Evolutionary conservation across 2,113 vertebrate species (phyloP).

Genomic region (Psammodynastes pulverulentus): DNA sequence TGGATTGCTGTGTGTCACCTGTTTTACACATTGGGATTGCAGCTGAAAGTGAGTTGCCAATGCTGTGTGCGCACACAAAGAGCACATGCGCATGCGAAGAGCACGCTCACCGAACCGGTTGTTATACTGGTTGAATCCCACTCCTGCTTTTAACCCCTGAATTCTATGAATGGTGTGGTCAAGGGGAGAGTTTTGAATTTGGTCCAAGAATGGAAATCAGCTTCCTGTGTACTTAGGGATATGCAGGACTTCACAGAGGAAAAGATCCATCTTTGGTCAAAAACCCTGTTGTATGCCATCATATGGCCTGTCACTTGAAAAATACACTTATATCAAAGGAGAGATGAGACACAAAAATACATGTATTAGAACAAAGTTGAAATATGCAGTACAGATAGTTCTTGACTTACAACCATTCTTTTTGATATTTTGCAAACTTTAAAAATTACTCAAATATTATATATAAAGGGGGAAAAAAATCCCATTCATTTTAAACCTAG

Average conservation of each 20-base stretch:
- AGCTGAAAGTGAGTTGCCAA: no score
- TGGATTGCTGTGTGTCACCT: no score
- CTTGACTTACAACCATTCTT: not conserved
- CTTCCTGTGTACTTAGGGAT: not conserved
- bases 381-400: not conserved
- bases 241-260: not conserved
- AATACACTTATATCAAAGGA: not conserved
- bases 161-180: not conserved
- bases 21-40: no score
- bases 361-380: not conserved
- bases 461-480: no score
- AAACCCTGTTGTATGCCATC: not conserved
- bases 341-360: not conserved
- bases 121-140: no score
- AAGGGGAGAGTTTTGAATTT: not conserved
- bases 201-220: not conserved
- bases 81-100: no score
- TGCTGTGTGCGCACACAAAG: no score
- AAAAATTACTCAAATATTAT: no score
- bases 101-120: no score
- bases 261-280: not conserved
- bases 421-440: no score
- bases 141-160: no score
- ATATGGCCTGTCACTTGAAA: not conserved
- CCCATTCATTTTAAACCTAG: no score